Evolutionary conservation across 2,113 vertebrate species (phyloP).

Genomic region (Gulo gulo): DNA sequence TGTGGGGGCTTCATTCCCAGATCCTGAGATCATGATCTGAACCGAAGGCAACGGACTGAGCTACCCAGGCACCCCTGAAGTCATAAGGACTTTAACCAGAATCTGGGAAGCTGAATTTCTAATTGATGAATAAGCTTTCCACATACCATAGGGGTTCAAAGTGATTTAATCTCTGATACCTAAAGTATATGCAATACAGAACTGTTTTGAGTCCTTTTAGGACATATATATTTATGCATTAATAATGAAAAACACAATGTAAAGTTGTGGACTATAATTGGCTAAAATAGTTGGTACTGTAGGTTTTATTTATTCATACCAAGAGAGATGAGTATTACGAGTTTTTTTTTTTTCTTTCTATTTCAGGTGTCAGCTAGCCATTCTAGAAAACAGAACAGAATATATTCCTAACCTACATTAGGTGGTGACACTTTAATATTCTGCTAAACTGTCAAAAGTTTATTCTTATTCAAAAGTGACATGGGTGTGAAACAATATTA

Average conservation of each 20-base stretch:
- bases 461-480: slow-evolving; percentile 52
- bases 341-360: background rate
- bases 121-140: background rate
- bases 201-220: background rate
- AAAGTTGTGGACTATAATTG: background rate
- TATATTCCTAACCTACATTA: slow-evolving; percentile 1
- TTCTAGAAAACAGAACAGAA: slow-evolving; percentile 10
- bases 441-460: slow-evolving; percentile 3
- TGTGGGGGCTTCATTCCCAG: background rate
- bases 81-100: background rate
- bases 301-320: slow-evolving; percentile 39
- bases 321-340: background rate
- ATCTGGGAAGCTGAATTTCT: background rate
- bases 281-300: background rate
- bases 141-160: background rate
- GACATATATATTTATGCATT: background rate
- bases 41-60: background rate
- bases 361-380: slow-evolving; percentile 39
- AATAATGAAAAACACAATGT: background rate
- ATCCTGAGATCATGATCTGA: background rate
- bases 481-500: slow-evolving; percentile 43
- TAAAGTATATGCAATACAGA: background rate
- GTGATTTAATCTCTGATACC: background rate
- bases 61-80: background rate
- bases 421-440: background rate